Evolutionary conservation across 1,140 invertebrate genomes (phyloP).

Genomic region (Hormaphis cornu): DNA sequence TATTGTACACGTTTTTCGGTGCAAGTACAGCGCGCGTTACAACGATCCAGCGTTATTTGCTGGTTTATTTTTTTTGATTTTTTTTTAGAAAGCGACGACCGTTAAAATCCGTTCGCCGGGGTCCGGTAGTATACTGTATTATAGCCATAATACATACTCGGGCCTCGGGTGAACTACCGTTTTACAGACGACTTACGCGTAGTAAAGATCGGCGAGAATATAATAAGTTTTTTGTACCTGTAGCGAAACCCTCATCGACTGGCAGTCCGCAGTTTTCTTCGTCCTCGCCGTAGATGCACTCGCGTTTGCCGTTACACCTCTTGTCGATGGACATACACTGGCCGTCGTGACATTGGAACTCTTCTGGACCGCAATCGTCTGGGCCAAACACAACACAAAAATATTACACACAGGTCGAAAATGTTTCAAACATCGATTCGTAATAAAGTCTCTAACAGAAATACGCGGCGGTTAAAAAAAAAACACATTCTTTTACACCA

Average conservation of each 20-base stretch:
- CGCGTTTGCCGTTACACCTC: constrained; percentile 40
- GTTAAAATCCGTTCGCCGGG: no score
- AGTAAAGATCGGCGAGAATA: no score
- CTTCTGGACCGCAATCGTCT: constrained; percentile 45
- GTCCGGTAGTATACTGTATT: no score
- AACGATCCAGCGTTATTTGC: not conserved
- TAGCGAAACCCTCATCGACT: constrained; percentile 11
- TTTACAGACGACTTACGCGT: no score
- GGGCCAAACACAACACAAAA: not conserved
- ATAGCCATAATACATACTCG: no score
- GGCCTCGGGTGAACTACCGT: no score
- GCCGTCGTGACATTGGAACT: constrained; percentile 41
- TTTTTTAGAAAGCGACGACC: not conserved
- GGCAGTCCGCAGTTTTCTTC: constrained; percentile 37
- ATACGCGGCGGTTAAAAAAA: no score
- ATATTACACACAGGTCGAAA: no score
- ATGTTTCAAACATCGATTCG: no score
- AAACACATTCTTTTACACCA: no score
- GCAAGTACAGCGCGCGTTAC: not conserved
- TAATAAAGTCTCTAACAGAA: no score
- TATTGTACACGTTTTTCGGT: not conserved
- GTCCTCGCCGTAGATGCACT: constrained; percentile 42
- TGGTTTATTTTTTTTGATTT: not conserved
- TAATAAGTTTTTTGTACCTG: not conserved
- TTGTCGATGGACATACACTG: constrained; percentile 36